These are phyloP conservation scores for Corythaixoides concolor DNA, from an alignment of 2,113 vertebrate species.

Conservation along the genomic window DNA sequence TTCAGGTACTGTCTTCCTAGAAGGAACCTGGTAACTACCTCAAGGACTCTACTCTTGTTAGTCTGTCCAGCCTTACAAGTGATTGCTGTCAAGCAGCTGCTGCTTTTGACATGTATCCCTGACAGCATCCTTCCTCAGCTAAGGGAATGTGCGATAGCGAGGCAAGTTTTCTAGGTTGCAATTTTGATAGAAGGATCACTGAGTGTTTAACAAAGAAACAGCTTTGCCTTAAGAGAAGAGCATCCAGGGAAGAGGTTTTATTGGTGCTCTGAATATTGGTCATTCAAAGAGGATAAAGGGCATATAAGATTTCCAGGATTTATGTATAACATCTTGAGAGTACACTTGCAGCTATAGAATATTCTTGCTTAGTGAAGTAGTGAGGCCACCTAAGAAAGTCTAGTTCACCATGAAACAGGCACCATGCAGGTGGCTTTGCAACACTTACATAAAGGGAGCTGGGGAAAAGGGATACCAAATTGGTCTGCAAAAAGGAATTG, in stretches of 20 bases:
- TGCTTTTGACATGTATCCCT: background rate
- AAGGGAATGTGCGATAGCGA: background rate
- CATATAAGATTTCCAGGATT: background rate
- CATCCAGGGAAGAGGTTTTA: background rate
- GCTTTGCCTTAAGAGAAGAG: background rate
- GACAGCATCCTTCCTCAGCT: background rate
- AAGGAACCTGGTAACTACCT: background rate
- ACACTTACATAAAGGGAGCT: background rate
- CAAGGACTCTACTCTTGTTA: background rate
- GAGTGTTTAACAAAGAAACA: background rate
- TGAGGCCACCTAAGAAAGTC: background rate
- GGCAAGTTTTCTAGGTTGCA: background rate
- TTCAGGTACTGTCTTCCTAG: background rate
- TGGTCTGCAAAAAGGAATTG: background rate
- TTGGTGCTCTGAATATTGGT: background rate
- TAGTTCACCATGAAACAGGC: background rate
- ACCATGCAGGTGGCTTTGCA: background rate
- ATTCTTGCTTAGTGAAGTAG: background rate
- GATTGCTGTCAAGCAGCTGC: background rate
- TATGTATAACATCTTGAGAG: background rate
- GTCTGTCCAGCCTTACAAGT: background rate
- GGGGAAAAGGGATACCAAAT: background rate
- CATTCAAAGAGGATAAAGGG: background rate
- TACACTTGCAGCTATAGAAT: background rate
- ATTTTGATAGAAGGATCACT: background rate